A percentile compares a stretch with the other conserved stretches of the same genome.
These are phyloP conservation scores for Cyprinodon variegatus DNA, from an alignment of 2,113 vertebrate genomes.

Conservation along the genomic window DNA sequence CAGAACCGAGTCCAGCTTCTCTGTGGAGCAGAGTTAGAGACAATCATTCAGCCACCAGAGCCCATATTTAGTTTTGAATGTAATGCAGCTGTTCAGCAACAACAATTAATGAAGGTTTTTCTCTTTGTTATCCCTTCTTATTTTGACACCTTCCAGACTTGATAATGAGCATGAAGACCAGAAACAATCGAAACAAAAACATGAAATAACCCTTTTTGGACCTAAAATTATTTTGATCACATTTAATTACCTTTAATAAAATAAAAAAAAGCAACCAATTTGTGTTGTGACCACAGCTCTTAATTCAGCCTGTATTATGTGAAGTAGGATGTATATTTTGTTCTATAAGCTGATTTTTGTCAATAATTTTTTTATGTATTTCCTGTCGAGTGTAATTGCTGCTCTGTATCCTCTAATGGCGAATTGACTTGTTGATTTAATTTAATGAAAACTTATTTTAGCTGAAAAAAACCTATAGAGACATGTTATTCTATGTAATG, in stretches of 20 bases:
- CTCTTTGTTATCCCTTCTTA: not conserved
- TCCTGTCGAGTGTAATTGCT: not conserved
- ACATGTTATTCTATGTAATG: not conserved
- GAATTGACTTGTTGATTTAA: not conserved
- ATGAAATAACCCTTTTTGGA: not conserved
- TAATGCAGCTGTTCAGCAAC: conserved; percentile 17
- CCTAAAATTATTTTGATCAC: not conserved
- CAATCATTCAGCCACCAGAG: not conserved
- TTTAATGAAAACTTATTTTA: not conserved
- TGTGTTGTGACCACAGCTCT: not conserved
- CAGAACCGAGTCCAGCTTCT: conserved; percentile 78
- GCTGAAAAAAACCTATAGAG: conserved; percentile 4
- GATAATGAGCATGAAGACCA: not conserved
- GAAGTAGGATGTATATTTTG: conserved; percentile 1
- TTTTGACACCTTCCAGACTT: not conserved
- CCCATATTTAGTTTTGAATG: conserved; percentile 9
- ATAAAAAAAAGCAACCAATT: not conserved
- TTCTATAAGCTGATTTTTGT: conserved; percentile 1
- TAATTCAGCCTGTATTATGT: conserved; percentile 4
- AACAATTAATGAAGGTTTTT: conserved; percentile 20
- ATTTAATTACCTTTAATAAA: not conserved
- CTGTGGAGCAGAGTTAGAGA: conserved; percentile 71
- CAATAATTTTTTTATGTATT: not conserved
- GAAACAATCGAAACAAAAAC: not conserved
- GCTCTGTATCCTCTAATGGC: not conserved